A percentile compares a stretch with the other conserved stretches of the same genome.
phyloP scores from a whole-genome alignment of 2,888 invertebrate species.

The Chaetogeoica ovagalla region DNA sequence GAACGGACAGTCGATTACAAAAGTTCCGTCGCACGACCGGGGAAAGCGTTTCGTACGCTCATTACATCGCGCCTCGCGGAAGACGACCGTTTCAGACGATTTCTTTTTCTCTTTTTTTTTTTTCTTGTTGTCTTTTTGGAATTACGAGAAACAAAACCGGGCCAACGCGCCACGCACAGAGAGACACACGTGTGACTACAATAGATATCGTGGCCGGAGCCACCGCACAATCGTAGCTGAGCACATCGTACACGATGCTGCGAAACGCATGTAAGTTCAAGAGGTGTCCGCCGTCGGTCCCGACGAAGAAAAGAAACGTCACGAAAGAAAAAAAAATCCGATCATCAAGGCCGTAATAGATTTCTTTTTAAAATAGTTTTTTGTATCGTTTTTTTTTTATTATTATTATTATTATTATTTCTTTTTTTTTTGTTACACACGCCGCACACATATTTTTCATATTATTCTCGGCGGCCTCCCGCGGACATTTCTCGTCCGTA shows the following conservation, averaged over 20 bases:
- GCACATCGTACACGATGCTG: no score
- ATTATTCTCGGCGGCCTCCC: slow-evolving; percentile 37
- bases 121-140: no score
- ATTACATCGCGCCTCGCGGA: no score
- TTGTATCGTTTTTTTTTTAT: slow-evolving; percentile 3
- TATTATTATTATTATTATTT: no score
- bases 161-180: neutral
- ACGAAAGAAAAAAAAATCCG: neutral
- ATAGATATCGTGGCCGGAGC: neutral
- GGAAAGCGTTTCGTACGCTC: slow-evolving; percentile 16
- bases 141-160: neutral
- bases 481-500: slow-evolving; percentile 12
- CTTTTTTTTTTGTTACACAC: slow-evolving; percentile 8
- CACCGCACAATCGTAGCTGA: neutral
- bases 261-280: neutral
- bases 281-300: neutral
- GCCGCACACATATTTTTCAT: neutral
- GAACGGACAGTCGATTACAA: slow-evolving; percentile 19
- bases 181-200: neutral
- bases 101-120: no score
- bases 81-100: neutral
- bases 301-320: slow-evolving; percentile 3
- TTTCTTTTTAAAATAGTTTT: slow-evolving; percentile 21
- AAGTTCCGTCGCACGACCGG: neutral
- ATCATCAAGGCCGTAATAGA: slow-evolving; percentile 11